Conservation (phyloP, 2,888 invertebrate genomes). For the Tethea ocularis region DNA sequence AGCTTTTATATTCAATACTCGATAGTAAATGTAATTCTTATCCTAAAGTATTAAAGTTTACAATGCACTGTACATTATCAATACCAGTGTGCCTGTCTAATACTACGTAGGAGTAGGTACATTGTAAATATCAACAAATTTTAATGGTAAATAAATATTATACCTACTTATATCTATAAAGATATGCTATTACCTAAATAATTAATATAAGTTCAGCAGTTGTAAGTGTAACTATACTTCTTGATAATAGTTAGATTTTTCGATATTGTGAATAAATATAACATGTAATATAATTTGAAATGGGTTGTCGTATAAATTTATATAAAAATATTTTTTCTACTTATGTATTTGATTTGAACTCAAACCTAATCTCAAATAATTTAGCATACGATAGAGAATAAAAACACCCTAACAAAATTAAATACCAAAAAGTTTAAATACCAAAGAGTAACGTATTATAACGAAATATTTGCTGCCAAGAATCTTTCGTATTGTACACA, state of each 20-base stretch:
- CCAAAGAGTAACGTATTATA: background rate
- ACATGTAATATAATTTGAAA: constrained; percentile 53
- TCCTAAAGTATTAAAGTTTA: background rate
- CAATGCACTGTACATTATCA: constrained; percentile 17
- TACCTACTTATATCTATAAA: constrained; percentile 11
- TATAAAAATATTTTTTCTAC: constrained; percentile 75
- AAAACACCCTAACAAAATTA: too few relatives aligned
- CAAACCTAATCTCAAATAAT: background rate
- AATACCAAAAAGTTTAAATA: background rate
- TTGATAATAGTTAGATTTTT: constrained; percentile 35
- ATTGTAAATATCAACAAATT: constrained; percentile 38
- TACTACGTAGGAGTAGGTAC: constrained; percentile 34
- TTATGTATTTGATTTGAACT: constrained; percentile 43
- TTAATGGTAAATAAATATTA: constrained; percentile 18
- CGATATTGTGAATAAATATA: constrained; percentile 56
- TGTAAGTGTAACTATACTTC: constrained; percentile 15
- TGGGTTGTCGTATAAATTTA: constrained; percentile 76
- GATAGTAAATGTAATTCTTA: background rate
- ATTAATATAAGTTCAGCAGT: constrained; percentile 14
- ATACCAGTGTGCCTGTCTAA: constrained; percentile 67
- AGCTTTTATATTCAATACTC: background rate
- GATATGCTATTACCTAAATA: background rate
- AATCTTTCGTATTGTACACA: background rate
- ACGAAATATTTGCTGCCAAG: too few relatives aligned
- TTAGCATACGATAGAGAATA: too few relatives aligned